Conservation (phyloP, 2,113 vertebrate species). For the Halichoeres trimaculatus region DNA sequence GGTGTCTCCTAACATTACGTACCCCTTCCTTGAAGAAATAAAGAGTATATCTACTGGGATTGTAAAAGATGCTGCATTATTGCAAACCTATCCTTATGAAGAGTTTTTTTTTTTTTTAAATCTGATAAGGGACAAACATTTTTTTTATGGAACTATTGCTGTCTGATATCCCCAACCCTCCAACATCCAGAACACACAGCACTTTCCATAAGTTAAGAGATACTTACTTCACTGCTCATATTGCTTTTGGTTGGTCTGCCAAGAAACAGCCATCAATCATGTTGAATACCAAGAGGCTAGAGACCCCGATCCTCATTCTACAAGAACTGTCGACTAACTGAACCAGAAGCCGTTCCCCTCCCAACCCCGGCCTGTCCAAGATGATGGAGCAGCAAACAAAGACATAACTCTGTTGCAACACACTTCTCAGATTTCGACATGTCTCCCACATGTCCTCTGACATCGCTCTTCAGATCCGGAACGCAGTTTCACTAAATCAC, state of each 20-base stretch:
- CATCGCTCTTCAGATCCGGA: constrained; percentile 54
- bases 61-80: background rate
- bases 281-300: background rate
- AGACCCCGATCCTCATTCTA: background rate
- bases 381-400: constrained; percentile 59
- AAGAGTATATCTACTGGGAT: too few species aligned
- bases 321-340: background rate
- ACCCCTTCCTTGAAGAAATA: background rate
- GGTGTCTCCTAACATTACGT: constrained; percentile 34
- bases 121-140: background rate
- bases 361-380: constrained; percentile 14
- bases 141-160: background rate
- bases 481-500: constrained; percentile 72
- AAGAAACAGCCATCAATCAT: background rate
- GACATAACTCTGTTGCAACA: constrained; percentile 59
- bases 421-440: constrained; percentile 69
- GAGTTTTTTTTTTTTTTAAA: too few species aligned
- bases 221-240: background rate
- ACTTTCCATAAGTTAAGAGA: background rate
- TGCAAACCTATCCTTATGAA: background rate
- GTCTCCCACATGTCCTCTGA: constrained; percentile 66
- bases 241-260: background rate
- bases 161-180: background rate
- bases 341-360: background rate
- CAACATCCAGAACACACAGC: background rate